These are phyloP conservation scores for Anguilla rostrata DNA, from an alignment of 2,113 vertebrate species.

Conservation along the genomic window DNA sequence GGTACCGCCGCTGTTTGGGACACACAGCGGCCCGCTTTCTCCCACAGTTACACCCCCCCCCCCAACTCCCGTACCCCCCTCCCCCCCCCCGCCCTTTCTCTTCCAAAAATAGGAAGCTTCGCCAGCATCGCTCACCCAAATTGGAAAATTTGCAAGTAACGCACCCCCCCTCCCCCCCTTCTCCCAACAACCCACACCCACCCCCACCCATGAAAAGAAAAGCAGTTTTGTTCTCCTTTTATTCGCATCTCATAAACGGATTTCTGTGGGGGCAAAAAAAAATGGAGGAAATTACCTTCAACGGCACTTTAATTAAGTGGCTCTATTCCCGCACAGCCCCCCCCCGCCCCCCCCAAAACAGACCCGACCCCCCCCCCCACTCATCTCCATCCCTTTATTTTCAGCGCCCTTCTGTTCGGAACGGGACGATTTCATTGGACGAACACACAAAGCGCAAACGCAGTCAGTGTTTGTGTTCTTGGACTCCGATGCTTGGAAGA, in stretches of 20 bases:
- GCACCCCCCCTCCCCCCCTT: slow-evolving; percentile 37
- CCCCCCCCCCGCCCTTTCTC: slow-evolving; percentile 57
- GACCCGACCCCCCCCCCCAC: slow-evolving; percentile 57
- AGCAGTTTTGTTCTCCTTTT: slow-evolving; percentile 82
- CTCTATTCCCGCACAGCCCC: slow-evolving; percentile 15
- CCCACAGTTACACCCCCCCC: slow-evolving; percentile 57
- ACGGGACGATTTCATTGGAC: slow-evolving; percentile 47
- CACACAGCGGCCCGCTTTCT: slow-evolving; percentile 82
- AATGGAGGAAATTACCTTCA: slow-evolving; percentile 63
- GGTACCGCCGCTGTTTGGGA: slow-evolving; percentile 81
- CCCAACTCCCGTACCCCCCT: slow-evolving; percentile 63
- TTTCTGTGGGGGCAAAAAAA: slow-evolving; percentile 60
- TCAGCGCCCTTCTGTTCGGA: slow-evolving; percentile 33
- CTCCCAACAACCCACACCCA: too few species aligned
- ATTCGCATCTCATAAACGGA: slow-evolving; percentile 66
- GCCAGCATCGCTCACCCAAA: slow-evolving; percentile 76
- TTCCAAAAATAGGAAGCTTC: slow-evolving; percentile 84
- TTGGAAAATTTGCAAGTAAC: slow-evolving; percentile 74
- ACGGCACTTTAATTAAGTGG: slow-evolving; percentile 53
- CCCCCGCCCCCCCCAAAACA: slow-evolving; percentile 64
- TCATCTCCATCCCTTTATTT: slow-evolving; percentile 31
- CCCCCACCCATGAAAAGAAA: slow-evolving; percentile 71
- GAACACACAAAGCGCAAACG: slow-evolving; percentile 42
- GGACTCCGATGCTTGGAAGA: slow-evolving; percentile 35
- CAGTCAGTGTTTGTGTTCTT: slow-evolving; percentile 32